Conservation (phyloP, 1,140 invertebrate genomes). For the Steinernema khuongi region DNA sequence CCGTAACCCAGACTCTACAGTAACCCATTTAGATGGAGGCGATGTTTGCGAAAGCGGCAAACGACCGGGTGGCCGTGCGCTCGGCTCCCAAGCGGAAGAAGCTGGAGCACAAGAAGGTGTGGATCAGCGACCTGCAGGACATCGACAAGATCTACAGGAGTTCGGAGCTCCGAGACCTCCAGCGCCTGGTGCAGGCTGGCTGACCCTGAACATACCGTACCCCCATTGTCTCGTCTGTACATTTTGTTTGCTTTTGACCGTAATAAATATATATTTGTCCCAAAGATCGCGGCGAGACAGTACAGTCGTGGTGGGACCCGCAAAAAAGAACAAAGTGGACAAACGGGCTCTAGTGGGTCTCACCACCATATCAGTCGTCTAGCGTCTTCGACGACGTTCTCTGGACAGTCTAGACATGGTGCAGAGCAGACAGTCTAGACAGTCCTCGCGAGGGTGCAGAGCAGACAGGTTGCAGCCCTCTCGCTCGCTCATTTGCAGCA, state of each 20-base stretch:
- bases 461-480: too few species aligned
- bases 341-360: too few species aligned
- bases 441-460: too few species aligned
- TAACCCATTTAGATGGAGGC: slow-evolving; percentile 26
- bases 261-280: not conserved
- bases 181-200: slow-evolving; percentile 20
- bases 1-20: not conserved
- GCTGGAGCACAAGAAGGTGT: slow-evolving; percentile 22
- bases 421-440: too few species aligned
- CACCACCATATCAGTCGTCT: too few species aligned
- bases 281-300: too few species aligned
- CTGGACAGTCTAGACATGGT: too few species aligned
- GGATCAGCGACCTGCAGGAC: slow-evolving; percentile 37
- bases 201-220: not conserved
- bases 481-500: not conserved
- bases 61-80: slow-evolving; percentile 7
- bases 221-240: not conserved
- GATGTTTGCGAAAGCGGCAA: slow-evolving; percentile 18
- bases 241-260: not conserved
- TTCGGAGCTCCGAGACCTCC: slow-evolving; percentile 34
- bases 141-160: slow-evolving; percentile 40
- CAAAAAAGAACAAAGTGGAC: too few species aligned
- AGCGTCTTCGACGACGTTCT: too few species aligned
- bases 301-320: too few species aligned
- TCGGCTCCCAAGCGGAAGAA: slow-evolving; percentile 16